Conservation (phyloP, 2,797 vertebrate species). For the Echeneis naucrates region DNA sequence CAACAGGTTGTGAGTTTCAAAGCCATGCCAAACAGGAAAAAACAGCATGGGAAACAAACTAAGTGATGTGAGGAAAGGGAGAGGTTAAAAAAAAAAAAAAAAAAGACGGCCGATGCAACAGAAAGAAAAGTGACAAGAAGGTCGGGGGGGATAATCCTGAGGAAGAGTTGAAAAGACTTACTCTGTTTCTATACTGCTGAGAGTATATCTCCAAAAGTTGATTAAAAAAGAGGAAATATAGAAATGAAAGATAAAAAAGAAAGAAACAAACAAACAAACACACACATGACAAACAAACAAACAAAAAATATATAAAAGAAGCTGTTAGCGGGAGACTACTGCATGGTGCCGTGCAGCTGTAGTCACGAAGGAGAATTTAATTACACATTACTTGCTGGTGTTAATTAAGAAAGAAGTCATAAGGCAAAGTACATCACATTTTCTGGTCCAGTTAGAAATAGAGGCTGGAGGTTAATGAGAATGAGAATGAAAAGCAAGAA, state of each 20-base stretch:
- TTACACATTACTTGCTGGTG: conserved; percentile 36
- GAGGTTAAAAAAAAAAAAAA: too few species aligned
- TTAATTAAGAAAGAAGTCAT: conserved; percentile 42
- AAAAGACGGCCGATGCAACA: conserved; percentile 48
- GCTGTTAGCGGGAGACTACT: conserved; percentile 81
- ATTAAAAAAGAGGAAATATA: conserved; percentile 70
- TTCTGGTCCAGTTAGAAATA: conserved; percentile 4
- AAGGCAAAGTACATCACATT: conserved; percentile 48
- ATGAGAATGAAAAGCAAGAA: conserved; percentile 14
- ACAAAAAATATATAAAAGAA: conserved; percentile 81
- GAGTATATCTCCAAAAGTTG: conserved; percentile 85
- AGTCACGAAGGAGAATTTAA: conserved; percentile 52
- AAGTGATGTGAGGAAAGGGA: conserved; percentile 39
- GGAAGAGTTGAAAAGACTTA: conserved; percentile 83
- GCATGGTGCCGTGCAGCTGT: conserved; percentile 58
- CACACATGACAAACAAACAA: conserved; percentile 75
- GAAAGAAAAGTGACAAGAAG: conserved; percentile 29
- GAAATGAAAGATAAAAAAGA: conserved; percentile 79
- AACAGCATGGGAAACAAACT: conserved; percentile 50
- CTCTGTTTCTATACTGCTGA: conserved; percentile 86
- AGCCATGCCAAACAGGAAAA: conserved; percentile 72
- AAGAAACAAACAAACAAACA: conserved; percentile 64
- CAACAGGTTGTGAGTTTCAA: conserved; percentile 37
- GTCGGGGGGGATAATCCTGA: conserved; percentile 42
- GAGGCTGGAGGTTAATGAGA: conserved; percentile 14